Conservation (phyloP, 2,797 vertebrate genomes). For the Cynopterus sphinx region DNA sequence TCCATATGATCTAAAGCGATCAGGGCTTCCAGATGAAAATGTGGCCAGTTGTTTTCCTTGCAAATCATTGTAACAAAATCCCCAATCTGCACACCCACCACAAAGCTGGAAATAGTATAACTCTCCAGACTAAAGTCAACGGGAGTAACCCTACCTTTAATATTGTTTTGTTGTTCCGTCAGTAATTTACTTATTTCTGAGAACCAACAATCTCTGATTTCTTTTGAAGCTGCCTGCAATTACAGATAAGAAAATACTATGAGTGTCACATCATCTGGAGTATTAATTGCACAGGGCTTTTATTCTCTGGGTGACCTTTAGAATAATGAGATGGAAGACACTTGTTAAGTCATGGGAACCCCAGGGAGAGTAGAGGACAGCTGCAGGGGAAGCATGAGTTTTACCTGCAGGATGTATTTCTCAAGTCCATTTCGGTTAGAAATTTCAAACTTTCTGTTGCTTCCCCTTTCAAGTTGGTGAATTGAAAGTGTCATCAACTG, state of each 20-base stretch:
- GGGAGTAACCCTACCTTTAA: constrained; percentile 88
- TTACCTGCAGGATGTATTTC: constrained; percentile 97
- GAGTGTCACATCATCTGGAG: not conserved
- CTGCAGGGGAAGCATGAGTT: not conserved
- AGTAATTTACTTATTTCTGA: constrained; percentile 97
- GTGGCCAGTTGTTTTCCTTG: not conserved
- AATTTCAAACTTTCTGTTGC: constrained; percentile 96
- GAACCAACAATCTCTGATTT: constrained; percentile 96
- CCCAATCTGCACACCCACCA: not conserved
- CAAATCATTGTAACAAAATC: not conserved
- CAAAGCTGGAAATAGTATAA: not conserved
- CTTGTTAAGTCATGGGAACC: not conserved
- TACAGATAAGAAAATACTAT: constrained; percentile 43
- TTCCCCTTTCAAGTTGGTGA: constrained; percentile 94
- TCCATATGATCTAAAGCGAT: not conserved
- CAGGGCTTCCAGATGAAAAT: not conserved
- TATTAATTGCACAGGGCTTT: not conserved
- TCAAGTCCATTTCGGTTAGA: constrained; percentile 95
- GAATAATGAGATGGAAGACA: not conserved
- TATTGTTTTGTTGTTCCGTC: constrained; percentile 93
- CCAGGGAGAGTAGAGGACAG: not conserved
- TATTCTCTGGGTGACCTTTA: not conserved
- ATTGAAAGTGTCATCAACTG: constrained; percentile 97
- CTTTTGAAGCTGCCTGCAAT: constrained; percentile 93
- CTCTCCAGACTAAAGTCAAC: not conserved